Percentiles rank a stretch among this genome's conserved stretches.
Conservation (phyloP, 2,888 invertebrate species). For the Mallateleia sp. region DNA sequence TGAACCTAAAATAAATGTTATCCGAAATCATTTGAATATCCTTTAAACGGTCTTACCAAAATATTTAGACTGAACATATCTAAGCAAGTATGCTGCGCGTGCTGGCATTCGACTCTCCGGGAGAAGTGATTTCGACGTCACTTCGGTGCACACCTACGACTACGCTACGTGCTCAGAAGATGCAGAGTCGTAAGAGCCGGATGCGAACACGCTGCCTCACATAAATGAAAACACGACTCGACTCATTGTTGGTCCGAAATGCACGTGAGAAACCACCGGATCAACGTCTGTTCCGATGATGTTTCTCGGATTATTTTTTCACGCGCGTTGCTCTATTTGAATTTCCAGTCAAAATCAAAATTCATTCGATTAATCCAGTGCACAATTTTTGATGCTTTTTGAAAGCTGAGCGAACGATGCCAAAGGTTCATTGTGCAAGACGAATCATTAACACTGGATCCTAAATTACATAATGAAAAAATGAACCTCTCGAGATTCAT, state of each 20-base stretch:
- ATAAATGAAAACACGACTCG: conserved; percentile 44
- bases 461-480: conserved; percentile 32
- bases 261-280: conserved; percentile 45
- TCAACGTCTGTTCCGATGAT: background rate
- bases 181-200: conserved; percentile 45
- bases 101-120: conserved; percentile 64
- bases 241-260: conserved; percentile 26
- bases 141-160: conserved; percentile 60
- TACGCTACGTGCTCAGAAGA: conserved; percentile 42
- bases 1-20: too few relatives aligned
- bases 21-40: too few relatives aligned
- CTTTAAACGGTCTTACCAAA: too few relatives aligned
- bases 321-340: background rate
- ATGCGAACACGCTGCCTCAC: conserved; percentile 80
- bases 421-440: too few relatives aligned
- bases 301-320: background rate
- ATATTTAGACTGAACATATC: conserved; percentile 22
- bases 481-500: background rate
- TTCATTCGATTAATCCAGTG: too few relatives aligned
- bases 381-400: too few relatives aligned
- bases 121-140: conserved; percentile 60
- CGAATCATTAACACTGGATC: conserved; percentile 3
- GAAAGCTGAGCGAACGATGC: too few relatives aligned
- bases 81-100: conserved; percentile 44
- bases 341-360: too few relatives aligned